phyloP scores from a whole-genome alignment of 1,140 invertebrate species.

The Danaus plexippus region DNA sequence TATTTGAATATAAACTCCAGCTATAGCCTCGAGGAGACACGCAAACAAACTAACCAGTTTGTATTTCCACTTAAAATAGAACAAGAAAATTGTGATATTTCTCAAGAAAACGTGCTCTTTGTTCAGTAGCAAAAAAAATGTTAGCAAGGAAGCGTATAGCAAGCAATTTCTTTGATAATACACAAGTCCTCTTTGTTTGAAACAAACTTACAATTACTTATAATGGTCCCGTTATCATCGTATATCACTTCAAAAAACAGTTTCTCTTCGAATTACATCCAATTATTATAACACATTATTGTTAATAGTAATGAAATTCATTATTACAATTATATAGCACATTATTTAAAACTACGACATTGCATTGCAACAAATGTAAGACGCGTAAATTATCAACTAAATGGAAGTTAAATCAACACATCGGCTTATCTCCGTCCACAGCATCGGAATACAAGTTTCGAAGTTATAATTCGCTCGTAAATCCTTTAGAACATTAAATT shows the following conservation, averaged over 20 bases:
- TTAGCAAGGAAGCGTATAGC: not conserved
- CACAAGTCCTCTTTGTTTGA: constrained; percentile 1
- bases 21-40: constrained; percentile 5
- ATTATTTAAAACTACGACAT: constrained; percentile 1
- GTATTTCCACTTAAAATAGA: constrained; percentile 6
- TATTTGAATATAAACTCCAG: too few species aligned
- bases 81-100: constrained; percentile 8
- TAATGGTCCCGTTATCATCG: not conserved
- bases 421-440: too few species aligned
- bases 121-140: constrained; percentile 7
- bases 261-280: too few species aligned
- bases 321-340: too few species aligned
- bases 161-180: constrained; percentile 5
- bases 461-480: constrained; percentile 25
- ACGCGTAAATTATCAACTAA: too few species aligned
- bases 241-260: too few species aligned
- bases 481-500: constrained; percentile 29
- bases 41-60: constrained; percentile 2
- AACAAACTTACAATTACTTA: constrained; percentile 4
- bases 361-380: not conserved
- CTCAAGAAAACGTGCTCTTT: constrained; percentile 12
- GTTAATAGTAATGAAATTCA: too few species aligned
- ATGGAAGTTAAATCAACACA: too few species aligned
- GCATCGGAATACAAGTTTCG: constrained; percentile 7
- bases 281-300: too few species aligned